phyloP scores from a whole-genome alignment of 2,113 vertebrate species.

The Bucco capensis region DNA sequence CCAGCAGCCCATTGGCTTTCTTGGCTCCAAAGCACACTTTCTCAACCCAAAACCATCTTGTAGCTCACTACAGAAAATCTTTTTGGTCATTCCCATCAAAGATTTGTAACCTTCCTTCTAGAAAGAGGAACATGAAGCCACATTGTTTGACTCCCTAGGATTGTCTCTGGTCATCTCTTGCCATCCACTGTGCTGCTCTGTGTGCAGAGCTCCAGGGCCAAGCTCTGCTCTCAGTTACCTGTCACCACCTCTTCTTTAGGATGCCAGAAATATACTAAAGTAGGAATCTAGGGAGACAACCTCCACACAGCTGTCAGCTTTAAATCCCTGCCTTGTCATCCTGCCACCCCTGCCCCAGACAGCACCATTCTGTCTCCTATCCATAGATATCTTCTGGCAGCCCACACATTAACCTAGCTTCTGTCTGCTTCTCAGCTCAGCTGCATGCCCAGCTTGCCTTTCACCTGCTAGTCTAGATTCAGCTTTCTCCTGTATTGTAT shows the following conservation, averaged over 20 bases:
- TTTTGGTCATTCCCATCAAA: background rate
- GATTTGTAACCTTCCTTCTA: background rate
- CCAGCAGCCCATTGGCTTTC: too few relatives aligned
- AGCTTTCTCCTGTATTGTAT: background rate
- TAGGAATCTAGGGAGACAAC: background rate
- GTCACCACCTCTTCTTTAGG: background rate
- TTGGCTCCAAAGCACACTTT: too few relatives aligned
- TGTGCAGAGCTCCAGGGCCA: background rate
- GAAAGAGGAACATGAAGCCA: rapidly evolving
- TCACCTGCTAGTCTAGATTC: background rate
- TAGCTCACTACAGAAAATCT: background rate
- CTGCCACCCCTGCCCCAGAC: background rate
- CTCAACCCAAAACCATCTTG: background rate
- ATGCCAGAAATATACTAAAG: background rate
- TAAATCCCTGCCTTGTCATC: background rate
- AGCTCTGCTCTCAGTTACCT: background rate
- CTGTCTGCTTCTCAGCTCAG: background rate
- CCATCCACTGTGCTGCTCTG: background rate
- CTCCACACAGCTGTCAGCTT: background rate
- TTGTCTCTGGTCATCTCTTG: background rate
- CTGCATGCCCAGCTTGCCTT: background rate
- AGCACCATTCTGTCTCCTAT: background rate
- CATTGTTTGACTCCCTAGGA: background rate
- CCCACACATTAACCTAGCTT: background rate
- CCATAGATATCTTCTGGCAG: background rate